phyloP scores from a whole-genome alignment of 2,113 vertebrate species.

The Daphoenositta chrysoptera region DNA sequence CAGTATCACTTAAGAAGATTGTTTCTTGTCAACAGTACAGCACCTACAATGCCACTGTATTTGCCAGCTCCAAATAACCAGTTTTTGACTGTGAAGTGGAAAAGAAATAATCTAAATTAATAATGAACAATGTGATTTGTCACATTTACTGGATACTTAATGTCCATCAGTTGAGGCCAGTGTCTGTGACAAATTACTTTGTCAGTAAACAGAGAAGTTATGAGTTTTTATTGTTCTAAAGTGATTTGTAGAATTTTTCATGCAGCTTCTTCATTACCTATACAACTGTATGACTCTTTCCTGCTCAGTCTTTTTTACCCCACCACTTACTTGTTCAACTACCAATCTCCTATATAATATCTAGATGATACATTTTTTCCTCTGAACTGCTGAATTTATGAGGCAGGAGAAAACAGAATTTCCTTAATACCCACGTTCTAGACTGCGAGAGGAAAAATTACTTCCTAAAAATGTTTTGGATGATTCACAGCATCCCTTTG shows the following conservation, averaged over 20 bases:
- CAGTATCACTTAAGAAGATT: neutral
- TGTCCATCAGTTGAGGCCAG: neutral
- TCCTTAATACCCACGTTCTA: neutral
- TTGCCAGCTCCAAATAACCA: neutral
- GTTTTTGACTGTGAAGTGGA: neutral
- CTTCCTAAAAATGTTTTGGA: neutral
- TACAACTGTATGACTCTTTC: neutral
- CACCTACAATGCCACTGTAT: neutral
- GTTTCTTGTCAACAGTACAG: neutral
- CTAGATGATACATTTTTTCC: neutral
- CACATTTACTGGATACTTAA: neutral
- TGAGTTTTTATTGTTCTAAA: neutral
- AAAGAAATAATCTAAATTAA: neutral
- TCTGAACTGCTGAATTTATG: neutral
- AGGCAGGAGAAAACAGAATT: neutral
- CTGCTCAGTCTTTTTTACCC: neutral
- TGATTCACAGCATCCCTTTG: neutral
- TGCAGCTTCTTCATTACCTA: neutral
- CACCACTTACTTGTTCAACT: neutral
- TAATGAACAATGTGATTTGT: neutral
- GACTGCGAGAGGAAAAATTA: rapidly evolving
- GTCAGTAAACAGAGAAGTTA: neutral
- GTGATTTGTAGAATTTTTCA: neutral
- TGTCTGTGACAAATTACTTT: neutral
- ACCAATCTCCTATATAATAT: neutral